Conservation (phyloP, 2,888 invertebrate species). For the Melikaiella ostensackeni region DNA sequence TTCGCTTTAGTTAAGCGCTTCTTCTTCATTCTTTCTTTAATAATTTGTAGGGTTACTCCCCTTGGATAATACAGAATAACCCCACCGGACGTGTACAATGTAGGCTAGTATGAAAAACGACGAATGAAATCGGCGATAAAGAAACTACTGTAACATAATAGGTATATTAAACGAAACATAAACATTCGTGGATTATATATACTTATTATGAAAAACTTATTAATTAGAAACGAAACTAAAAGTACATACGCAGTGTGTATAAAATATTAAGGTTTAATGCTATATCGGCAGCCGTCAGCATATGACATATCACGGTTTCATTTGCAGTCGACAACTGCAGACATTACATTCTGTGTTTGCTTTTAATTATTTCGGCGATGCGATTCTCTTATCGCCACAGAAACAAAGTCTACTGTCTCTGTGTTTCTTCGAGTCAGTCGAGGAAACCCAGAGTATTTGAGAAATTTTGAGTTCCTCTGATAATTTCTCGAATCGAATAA, state of each 20-base stretch:
- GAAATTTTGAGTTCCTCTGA: constrained; percentile 27
- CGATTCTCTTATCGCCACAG: constrained; percentile 36
- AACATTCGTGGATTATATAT: constrained; percentile 47
- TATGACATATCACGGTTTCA: constrained; percentile 44
- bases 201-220: constrained; percentile 43
- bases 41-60: constrained; percentile 10
- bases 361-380: constrained; percentile 41
- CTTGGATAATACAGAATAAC: constrained; percentile 18
- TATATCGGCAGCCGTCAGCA: constrained; percentile 47
- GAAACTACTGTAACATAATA: constrained; percentile 45
- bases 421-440: not conserved
- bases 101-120: constrained; percentile 45
- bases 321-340: constrained; percentile 42
- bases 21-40: constrained; percentile 10
- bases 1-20: constrained; percentile 39
- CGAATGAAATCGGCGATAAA: constrained; percentile 36
- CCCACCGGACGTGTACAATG: constrained; percentile 48
- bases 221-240: constrained; percentile 42
- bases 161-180: constrained; percentile 51
- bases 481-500: constrained; percentile 2
- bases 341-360: constrained; percentile 30
- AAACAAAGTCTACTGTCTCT: constrained; percentile 12
- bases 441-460: constrained; percentile 13
- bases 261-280: constrained; percentile 47
- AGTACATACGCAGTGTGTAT: constrained; percentile 44